Evolutionary conservation across 2,113 vertebrate genomes (phyloP).

Genomic region (Brachyhypopomus occidentalis): DNA sequence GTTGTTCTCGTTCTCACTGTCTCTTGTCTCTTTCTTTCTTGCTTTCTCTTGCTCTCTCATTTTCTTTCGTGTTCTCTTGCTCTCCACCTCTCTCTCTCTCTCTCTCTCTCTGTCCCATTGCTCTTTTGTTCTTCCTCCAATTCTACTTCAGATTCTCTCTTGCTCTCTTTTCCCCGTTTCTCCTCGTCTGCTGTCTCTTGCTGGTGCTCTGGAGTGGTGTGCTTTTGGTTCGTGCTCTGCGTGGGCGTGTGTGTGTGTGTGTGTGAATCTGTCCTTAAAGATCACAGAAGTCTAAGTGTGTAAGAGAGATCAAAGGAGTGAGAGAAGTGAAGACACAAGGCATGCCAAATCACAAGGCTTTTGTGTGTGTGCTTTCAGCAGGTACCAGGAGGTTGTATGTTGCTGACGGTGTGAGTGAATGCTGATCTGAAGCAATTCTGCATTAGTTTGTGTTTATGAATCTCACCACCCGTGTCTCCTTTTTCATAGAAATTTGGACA

Average conservation of each 20-base stretch:
- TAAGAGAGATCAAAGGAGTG: slow-evolving; percentile 53
- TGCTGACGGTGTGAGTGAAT: slow-evolving; percentile 14
- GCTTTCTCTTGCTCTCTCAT: not conserved
- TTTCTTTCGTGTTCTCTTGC: not conserved
- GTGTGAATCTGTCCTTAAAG: slow-evolving; percentile 35
- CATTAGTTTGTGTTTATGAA: not conserved
- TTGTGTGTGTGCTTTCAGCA: slow-evolving; percentile 23
- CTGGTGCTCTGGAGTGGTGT: slow-evolving; percentile 30
- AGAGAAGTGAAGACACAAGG: slow-evolving; percentile 48
- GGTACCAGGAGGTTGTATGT: slow-evolving; percentile 5
- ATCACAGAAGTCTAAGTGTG: slow-evolving; percentile 53
- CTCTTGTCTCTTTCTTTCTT: not conserved
- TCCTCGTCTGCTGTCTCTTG: slow-evolving; percentile 40
- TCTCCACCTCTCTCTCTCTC: not conserved
- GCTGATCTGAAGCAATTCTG: not conserved
- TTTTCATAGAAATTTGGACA: not conserved
- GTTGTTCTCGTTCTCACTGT: not conserved
- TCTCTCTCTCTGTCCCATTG: not conserved
- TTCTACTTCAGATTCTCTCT: slow-evolving; percentile 51
- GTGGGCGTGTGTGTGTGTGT: slow-evolving; percentile 5
- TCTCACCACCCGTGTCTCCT: not conserved
- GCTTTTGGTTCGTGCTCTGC: slow-evolving; percentile 14
- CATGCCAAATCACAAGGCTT: slow-evolving; percentile 47
- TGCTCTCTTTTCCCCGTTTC: slow-evolving; percentile 28
- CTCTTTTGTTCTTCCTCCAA: not conserved